phyloP scores from a whole-genome alignment of 2,113 vertebrate genomes.

The Heterochromis multidens region DNA sequence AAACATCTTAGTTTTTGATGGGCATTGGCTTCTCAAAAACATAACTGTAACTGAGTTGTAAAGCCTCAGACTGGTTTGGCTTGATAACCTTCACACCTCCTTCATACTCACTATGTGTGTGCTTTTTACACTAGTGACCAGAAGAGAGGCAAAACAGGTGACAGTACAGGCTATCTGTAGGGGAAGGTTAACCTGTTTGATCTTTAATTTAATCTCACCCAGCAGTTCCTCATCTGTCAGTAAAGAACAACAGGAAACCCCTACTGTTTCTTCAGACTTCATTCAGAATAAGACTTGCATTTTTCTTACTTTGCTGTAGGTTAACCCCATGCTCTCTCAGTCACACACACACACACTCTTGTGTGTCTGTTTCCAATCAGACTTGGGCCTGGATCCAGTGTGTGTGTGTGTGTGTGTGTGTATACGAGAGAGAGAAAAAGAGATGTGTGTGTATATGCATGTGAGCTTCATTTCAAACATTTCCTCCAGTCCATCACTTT shows the following conservation, averaged over 20 bases:
- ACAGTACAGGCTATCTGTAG: background rate
- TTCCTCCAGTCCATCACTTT: background rate
- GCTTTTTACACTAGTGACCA: background rate
- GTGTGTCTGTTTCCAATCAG: constrained; percentile 63
- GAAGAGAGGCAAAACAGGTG: background rate
- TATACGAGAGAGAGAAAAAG: background rate
- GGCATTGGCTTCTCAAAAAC: background rate
- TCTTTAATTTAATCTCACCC: constrained; percentile 15
- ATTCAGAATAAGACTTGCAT: constrained; percentile 2
- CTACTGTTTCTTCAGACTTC: background rate
- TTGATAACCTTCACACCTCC: background rate
- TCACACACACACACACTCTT: background rate
- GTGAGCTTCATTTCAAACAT: background rate
- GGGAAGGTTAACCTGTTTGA: background rate
- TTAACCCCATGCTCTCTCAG: constrained; percentile 29
- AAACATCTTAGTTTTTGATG: background rate
- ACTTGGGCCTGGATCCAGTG: constrained; percentile 12
- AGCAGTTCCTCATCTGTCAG: constrained; percentile 14
- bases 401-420: constrained; percentile 10
- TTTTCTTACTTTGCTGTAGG: constrained; percentile 27
- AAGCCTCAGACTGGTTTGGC: background rate
- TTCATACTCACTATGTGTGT: background rate
- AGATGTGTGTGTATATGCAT: background rate
- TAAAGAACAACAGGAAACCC: background rate
- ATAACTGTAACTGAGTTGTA: background rate